Conservation (phyloP, 2,797 vertebrate genomes). For the Melanotaenia trifasciata region DNA sequence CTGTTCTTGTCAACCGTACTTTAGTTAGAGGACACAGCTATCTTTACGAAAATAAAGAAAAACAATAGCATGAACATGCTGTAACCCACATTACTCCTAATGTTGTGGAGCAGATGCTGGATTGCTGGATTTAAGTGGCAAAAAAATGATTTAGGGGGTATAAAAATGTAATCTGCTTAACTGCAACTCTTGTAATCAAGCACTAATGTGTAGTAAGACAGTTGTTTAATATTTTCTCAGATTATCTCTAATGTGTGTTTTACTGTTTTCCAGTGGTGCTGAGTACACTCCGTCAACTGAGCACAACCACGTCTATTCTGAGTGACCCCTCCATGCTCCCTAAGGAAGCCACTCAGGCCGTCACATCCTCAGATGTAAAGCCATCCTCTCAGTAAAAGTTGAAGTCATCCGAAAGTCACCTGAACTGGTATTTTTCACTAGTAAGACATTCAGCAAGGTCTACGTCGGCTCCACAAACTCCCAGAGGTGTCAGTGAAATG, state of each 20-base stretch:
- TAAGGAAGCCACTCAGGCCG: constrained; percentile 88
- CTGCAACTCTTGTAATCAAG: background rate
- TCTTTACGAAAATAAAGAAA: constrained; percentile 6
- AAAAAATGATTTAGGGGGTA: too few relatives aligned
- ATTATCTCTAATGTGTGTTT: constrained; percentile 5
- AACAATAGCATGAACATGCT: background rate
- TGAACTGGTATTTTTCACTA: constrained; percentile 25
- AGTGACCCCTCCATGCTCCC: constrained; percentile 88
- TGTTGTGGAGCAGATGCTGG: background rate
- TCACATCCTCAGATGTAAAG: constrained; percentile 80
- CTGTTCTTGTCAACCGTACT: background rate
- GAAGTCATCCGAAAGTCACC: constrained; percentile 10
- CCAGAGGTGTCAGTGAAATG: background rate
- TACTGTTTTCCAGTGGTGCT: constrained; percentile 86
- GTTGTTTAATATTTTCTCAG: background rate
- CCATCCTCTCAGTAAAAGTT: constrained; percentile 12
- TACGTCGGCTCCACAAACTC: constrained; percentile 33
- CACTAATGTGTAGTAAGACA: background rate
- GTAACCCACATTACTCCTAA: background rate
- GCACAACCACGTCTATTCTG: constrained; percentile 92
- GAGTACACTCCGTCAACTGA: constrained; percentile 89
- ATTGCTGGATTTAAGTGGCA: too few relatives aligned
- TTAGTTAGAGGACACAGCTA: background rate
- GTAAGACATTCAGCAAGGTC: constrained; percentile 25
- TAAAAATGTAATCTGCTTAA: background rate